Conservation (phyloP, 2,113 vertebrate species). For the Lophius piscatorius region DNA sequence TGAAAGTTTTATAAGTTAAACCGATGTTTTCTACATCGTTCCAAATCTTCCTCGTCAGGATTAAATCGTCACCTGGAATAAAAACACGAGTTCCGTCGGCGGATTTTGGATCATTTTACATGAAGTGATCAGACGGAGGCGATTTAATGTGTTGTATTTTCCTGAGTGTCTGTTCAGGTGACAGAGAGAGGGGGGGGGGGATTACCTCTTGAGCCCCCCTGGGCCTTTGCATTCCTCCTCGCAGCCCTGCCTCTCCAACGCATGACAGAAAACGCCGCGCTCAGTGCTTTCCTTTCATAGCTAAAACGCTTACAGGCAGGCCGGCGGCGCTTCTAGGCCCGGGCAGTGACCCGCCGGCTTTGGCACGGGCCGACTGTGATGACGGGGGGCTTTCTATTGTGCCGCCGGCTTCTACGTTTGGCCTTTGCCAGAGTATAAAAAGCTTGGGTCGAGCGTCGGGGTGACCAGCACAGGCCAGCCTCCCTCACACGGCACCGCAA, state of each 20-base stretch:
- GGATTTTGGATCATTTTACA: no score
- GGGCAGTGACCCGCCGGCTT: conserved; percentile 81
- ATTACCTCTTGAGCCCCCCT: conserved; percentile 58
- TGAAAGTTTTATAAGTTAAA: no score
- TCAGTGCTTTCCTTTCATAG: conserved; percentile 85
- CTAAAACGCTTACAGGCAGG: conserved; percentile 84
- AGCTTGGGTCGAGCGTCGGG: conserved; percentile 54
- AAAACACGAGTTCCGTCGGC: no score
- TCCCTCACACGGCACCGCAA: conserved; percentile 75
- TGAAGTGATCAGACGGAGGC: no score
- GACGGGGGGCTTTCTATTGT: conserved; percentile 88
- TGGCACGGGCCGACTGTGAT: conserved; percentile 82
- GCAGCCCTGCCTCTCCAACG: conserved; percentile 30
- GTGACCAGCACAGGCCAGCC: conserved; percentile 77
- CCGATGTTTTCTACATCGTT: no score
- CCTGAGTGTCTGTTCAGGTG: conserved; percentile 15
- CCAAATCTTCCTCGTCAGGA: no score
- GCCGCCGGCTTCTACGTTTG: conserved; percentile 66
- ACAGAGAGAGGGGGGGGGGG: conserved; percentile 20
- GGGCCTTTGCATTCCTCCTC: conserved; percentile 58
- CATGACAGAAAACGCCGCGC: conserved; percentile 60
- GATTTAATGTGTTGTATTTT: conserved; percentile 5
- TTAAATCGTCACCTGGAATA: no score
- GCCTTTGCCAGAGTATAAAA: conserved; percentile 93
- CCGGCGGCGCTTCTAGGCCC: conserved; percentile 73